Percentiles rank a stretch among this genome's conserved stretches.
Evolutionary conservation across 1,140 invertebrate genomes (phyloP).

Genomic region (Zeugodacus cucurbitae): DNA sequence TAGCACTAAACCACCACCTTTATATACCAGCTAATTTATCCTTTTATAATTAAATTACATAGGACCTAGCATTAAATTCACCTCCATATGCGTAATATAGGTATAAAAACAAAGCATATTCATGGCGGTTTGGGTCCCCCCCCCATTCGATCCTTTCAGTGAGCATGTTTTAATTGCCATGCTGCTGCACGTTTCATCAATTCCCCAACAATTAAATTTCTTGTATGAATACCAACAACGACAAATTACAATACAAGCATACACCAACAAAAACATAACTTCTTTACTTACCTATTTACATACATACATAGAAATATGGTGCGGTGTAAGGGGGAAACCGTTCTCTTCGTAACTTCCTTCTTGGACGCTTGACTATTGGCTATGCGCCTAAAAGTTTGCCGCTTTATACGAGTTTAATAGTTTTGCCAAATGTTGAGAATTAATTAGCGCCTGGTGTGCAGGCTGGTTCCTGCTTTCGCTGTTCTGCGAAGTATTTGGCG

Average conservation of each 20-base stretch:
- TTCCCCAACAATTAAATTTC: constrained; percentile 37
- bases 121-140: too few relatives aligned
- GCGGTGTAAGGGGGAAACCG: neutral
- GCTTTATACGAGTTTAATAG: constrained; percentile 37
- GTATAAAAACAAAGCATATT: too few relatives aligned
- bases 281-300: neutral
- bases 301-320: neutral
- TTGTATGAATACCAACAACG: constrained; percentile 1
- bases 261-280: neutral
- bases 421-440: constrained; percentile 36
- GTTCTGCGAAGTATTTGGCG: neutral
- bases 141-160: neutral
- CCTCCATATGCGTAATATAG: too few relatives aligned
- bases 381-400: constrained; percentile 32
- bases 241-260: neutral
- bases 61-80: too few relatives aligned
- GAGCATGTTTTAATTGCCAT: neutral
- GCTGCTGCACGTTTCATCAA: neutral
- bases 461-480: neutral
- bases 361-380: constrained; percentile 4
- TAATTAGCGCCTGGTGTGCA: constrained; percentile 23
- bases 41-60: too few relatives aligned
- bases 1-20: too few relatives aligned
- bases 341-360: neutral
- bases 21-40: too few relatives aligned